Percentiles rank a stretch among this genome's conserved stretches.
Conservation (phyloP, 2,797 vertebrate genomes). For the Acipenser transmontanus region DNA sequence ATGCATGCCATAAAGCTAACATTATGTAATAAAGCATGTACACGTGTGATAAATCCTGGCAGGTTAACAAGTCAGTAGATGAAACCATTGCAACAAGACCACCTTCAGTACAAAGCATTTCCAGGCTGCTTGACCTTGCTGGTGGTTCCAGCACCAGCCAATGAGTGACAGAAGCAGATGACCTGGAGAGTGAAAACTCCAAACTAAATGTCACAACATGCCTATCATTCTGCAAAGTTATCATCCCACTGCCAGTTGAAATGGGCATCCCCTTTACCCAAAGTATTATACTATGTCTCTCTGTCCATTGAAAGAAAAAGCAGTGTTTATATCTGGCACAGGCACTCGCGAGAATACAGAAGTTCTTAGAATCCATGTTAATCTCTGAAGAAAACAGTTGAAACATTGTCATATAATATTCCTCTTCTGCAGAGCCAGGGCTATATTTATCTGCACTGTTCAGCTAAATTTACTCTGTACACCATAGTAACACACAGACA, state of each 20-base stretch:
- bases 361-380: too few relatives aligned
- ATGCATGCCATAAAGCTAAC: too few relatives aligned
- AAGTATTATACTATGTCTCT: neutral
- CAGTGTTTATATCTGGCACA: neutral
- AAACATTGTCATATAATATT: too few relatives aligned
- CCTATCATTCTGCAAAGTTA: conserved; percentile 21
- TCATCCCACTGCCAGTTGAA: conserved; percentile 11
- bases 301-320: neutral
- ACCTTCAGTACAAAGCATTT: conserved; percentile 2
- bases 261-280: conserved; percentile 18
- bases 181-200: conserved; percentile 24
- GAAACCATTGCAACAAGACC: neutral
- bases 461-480: too few relatives aligned
- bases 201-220: conserved; percentile 31
- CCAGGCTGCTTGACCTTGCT: conserved; percentile 17
- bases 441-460: too few relatives aligned
- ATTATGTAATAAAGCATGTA: too few relatives aligned
- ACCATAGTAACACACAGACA: too few relatives aligned
- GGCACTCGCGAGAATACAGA: too few relatives aligned
- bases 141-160: neutral
- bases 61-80: neutral
- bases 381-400: too few relatives aligned
- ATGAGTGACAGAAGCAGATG: conserved; percentile 33
- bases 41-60: too few relatives aligned
- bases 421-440: too few relatives aligned